Evolutionary conservation across 2,113 vertebrate genomes (phyloP).

Genomic region (Poeciliopsis prolifica): DNA sequence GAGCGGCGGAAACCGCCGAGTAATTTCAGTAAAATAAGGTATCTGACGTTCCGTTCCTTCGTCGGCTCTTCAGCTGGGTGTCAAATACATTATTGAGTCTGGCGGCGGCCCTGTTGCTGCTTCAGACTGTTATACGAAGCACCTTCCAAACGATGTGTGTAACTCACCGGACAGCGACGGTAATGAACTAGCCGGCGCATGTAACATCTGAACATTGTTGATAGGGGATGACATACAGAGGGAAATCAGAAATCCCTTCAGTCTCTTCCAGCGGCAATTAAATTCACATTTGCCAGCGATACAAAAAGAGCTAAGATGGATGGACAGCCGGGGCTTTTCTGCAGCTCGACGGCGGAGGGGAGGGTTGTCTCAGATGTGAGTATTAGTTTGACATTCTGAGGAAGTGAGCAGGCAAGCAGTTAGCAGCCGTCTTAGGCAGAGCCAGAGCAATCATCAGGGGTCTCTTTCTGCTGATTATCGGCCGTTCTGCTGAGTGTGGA

Average conservation of each 20-base stretch:
- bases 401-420: slow-evolving; percentile 53
- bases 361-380: slow-evolving; percentile 31
- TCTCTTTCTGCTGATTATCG: slow-evolving; percentile 75
- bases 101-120: slow-evolving; percentile 45
- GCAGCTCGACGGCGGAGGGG: slow-evolving; percentile 1
- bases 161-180: slow-evolving; percentile 16
- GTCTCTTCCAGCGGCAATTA: slow-evolving; percentile 71
- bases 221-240: slow-evolving; percentile 67
- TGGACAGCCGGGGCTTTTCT: slow-evolving; percentile 45
- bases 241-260: slow-evolving; percentile 39
- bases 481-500: slow-evolving; percentile 65
- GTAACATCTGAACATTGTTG: slow-evolving; percentile 51
- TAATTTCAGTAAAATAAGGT: slow-evolving; percentile 48
- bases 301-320: slow-evolving; percentile 65
- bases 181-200: slow-evolving; percentile 8
- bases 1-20: slow-evolving; percentile 29
- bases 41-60: slow-evolving; percentile 42
- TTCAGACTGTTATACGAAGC: slow-evolving; percentile 59
- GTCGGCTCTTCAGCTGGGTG: slow-evolving; percentile 60
- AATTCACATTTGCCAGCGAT: slow-evolving; percentile 70
- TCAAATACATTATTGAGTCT: slow-evolving; percentile 67
- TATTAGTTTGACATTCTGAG: slow-evolving; percentile 62
- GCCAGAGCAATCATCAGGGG: slow-evolving; percentile 71
- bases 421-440: slow-evolving; percentile 59
- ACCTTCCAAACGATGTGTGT: slow-evolving; percentile 7